These are phyloP conservation scores for Diarsia brunnea DNA, from an alignment of 2,888 invertebrate genomes.

Conservation along the genomic window DNA sequence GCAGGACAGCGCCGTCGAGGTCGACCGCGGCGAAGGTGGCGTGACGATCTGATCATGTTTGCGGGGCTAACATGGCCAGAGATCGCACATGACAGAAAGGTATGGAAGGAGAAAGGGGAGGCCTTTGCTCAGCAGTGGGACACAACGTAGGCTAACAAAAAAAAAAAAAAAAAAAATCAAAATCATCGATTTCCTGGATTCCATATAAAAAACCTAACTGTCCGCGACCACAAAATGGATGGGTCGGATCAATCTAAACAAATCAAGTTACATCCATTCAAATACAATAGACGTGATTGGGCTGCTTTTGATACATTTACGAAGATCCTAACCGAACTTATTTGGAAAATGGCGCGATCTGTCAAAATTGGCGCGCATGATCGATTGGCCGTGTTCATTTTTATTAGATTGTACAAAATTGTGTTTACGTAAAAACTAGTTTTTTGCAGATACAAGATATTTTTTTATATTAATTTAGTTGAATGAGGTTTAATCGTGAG, in stretches of 20 bases:
- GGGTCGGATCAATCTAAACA: constrained; percentile 84
- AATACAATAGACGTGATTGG: constrained; percentile 85
- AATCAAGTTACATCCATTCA: constrained; percentile 75
- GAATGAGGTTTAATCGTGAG: constrained; percentile 46
- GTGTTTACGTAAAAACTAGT: constrained; percentile 53
- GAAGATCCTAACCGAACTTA: constrained; percentile 73
- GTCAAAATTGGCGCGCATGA: constrained; percentile 81
- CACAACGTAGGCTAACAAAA: too few relatives aligned
- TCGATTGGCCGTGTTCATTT: constrained; percentile 74
- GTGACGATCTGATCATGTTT: too few relatives aligned
- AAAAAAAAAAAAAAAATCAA: too few relatives aligned
- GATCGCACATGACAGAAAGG: too few relatives aligned
- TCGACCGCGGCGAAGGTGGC: too few relatives aligned
- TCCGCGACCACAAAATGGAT: constrained; percentile 80
- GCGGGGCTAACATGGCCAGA: too few relatives aligned
- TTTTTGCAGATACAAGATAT: neutral
- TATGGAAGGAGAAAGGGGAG: too few relatives aligned
- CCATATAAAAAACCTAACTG: constrained; percentile 63
- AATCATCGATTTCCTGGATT: constrained; percentile 74
- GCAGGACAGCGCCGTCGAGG: too few relatives aligned
- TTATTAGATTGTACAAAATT: constrained; percentile 59
- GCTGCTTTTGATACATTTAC: constrained; percentile 75
- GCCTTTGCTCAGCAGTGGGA: too few relatives aligned
- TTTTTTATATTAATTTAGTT: constrained; percentile 19
- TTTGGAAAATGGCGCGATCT: constrained; percentile 75